Evolutionary conservation across 2,888 invertebrate genomes (phyloP), one percentile per base, ranked within the genome.

Genomic region (Brenthis hecate): DNA sequence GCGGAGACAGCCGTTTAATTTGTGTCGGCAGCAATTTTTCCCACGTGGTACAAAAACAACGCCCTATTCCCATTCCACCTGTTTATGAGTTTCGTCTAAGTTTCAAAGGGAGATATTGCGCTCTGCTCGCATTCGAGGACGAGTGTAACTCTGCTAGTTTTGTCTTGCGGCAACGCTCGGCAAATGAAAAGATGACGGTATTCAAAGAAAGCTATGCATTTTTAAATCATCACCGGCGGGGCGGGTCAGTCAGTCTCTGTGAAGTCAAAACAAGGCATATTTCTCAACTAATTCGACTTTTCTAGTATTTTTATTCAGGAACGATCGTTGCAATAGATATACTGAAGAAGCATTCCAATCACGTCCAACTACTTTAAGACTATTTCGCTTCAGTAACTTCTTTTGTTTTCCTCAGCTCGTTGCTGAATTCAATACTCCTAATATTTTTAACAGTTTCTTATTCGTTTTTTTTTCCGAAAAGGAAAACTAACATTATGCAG

Each of bases 131-230:
- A 87, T 88, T 90, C 89, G 89, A 88, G 82, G 81, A 86, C 86
- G 88, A 88, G 86, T 84, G 87, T 89, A 90, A 89, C 89, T 89
- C 87, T 87, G 81, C 84, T 80, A 86, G 90, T 90, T 90, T 90
- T 91, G 89, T 91, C 88, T 90, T 84, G 85, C 82, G 77, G 79
- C 77, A 75, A 85, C 82, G 83, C 83, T 83, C 80, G 79, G 83
- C 86, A 86, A 87, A 91, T 89, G 88, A 86, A 85, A 89, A 88
- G 88, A 87, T 81, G 85, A 77, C 82, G 81, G 80, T 85, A 79
- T 86, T 86, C 87, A 90, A 89, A 89, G 86, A 77, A 78, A 72
- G 77, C 75, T 81, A 79, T 89, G 84, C 86, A 90, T 90, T 90
- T 89, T 91, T 88, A 88, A 88, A 87, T 81, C 81, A 78, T 54